Percentiles rank a stretch among this genome's conserved stretches.
Conservation (phyloP, 2,888 invertebrate species). For the Dinocampus coccinellae region DNA sequence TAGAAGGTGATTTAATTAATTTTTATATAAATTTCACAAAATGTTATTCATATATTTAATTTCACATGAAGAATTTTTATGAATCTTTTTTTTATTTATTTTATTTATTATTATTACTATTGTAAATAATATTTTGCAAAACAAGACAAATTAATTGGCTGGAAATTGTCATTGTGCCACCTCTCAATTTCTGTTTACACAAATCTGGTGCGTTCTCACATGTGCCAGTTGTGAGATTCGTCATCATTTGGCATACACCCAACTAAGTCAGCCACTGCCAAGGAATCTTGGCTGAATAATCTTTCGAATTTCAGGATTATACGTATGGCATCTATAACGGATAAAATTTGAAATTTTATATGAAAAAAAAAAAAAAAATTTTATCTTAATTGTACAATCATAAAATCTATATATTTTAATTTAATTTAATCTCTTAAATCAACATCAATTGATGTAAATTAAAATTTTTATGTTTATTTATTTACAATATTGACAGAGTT, state of each 20-base stretch:
- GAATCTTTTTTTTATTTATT: too few species aligned
- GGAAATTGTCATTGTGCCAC: constrained; percentile 4
- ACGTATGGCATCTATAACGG: constrained; percentile 26
- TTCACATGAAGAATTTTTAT: too few species aligned
- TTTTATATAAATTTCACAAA: too few species aligned
- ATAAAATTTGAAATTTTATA: background rate
- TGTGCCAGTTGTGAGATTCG: constrained; percentile 48
- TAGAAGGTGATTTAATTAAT: too few species aligned
- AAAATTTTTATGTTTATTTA: too few species aligned
- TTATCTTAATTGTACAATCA: too few species aligned
- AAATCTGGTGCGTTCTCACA: constrained; percentile 1
- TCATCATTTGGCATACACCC: constrained; percentile 59
- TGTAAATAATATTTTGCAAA: background rate
- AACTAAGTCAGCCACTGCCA: constrained; percentile 59
- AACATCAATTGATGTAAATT: background rate
- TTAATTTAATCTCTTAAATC: background rate
- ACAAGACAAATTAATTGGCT: background rate
- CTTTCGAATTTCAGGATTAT: constrained; percentile 40
- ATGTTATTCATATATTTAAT: too few species aligned
- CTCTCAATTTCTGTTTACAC: constrained; percentile 39
- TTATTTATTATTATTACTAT: too few species aligned
- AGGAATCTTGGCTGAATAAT: constrained; percentile 56
- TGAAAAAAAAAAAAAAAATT: too few species aligned
- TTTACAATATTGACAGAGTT: background rate
- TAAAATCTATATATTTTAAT: background rate